Evolutionary conservation across 2,797 vertebrate species (phyloP).

Genomic region (Sebastes elongatus): DNA sequence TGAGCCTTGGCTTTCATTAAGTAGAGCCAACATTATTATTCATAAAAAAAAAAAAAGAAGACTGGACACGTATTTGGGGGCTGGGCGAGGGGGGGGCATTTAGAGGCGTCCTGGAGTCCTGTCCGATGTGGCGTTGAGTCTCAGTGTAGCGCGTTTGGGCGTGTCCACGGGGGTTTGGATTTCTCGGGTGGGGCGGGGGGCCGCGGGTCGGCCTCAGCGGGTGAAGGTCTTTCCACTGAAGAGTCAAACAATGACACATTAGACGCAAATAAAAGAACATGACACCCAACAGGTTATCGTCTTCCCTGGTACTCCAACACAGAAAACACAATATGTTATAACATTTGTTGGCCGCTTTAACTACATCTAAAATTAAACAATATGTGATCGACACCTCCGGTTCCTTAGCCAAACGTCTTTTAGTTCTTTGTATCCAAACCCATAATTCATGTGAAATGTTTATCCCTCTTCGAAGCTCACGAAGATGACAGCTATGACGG

Average conservation of each 20-base stretch:
- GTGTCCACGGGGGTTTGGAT: conserved; percentile 42
- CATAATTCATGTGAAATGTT: neutral
- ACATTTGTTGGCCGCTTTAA: neutral
- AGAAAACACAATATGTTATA: accelerated
- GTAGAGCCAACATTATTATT: conserved; percentile 57
- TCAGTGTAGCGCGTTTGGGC: conserved; percentile 44
- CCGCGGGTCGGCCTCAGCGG: conserved; percentile 77
- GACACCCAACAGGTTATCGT: neutral
- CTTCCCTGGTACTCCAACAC: neutral
- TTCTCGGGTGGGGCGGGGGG: conserved; percentile 14
- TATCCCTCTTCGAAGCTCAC: no score
- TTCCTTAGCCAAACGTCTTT: neutral
- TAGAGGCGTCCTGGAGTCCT: conserved; percentile 60
- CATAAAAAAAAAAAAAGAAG: conserved; percentile 34
- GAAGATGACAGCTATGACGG: no score
- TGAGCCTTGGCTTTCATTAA: conserved; percentile 62
- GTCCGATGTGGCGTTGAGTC: conserved; percentile 63
- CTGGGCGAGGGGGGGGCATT: conserved; percentile 32
- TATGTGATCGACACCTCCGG: neutral
- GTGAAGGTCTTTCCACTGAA: conserved; percentile 94
- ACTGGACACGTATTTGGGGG: conserved; percentile 55
- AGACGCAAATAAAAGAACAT: neutral
- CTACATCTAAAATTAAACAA: neutral
- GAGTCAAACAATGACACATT: neutral
- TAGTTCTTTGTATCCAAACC: neutral